phyloP scores from a whole-genome alignment of 2,888 invertebrate species.

The Pristionchus arcanus region DNA sequence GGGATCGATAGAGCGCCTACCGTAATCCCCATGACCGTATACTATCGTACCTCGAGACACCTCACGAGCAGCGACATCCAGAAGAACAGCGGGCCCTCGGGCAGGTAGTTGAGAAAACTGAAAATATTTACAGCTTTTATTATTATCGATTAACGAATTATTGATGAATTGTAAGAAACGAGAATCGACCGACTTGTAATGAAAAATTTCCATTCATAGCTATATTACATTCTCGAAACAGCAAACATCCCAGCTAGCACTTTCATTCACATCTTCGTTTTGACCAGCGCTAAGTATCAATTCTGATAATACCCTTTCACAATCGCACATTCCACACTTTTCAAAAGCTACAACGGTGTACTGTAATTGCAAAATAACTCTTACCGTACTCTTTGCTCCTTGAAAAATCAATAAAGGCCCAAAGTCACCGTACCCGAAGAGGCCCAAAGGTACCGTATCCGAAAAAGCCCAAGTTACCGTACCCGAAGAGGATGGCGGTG shows the following conservation, averaged over 20 bases:
- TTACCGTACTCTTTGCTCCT: too few species aligned
- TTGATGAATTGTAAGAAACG: neutral
- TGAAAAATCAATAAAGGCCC: too few species aligned
- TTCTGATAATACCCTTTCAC: too few species aligned
- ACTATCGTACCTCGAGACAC: slow-evolving; percentile 71
- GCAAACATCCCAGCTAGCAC: too few species aligned
- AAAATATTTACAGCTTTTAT: neutral
- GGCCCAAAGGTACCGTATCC: neutral
- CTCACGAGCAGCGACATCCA: slow-evolving; percentile 76
- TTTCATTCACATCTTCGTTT: too few species aligned
- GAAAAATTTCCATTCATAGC: too few species aligned
- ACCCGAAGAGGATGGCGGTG: slow-evolving; percentile 89
- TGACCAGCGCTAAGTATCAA: too few species aligned
- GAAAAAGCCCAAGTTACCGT: neutral
- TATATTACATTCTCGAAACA: too few species aligned
- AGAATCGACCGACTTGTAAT: neutral
- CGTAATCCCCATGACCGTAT: too few species aligned
- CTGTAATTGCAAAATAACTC: too few species aligned
- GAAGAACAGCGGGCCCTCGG: slow-evolving; percentile 75
- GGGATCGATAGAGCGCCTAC: slow-evolving; percentile 15
- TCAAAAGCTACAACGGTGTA: too few species aligned
- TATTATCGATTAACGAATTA: neutral
- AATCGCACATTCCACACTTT: too few species aligned
- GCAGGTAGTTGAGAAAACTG: slow-evolving; percentile 77
- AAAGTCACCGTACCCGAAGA: neutral